These are phyloP conservation scores for Actenoides lindsayi DNA, from an alignment of 2,113 vertebrate genomes.

Conservation along the genomic window DNA sequence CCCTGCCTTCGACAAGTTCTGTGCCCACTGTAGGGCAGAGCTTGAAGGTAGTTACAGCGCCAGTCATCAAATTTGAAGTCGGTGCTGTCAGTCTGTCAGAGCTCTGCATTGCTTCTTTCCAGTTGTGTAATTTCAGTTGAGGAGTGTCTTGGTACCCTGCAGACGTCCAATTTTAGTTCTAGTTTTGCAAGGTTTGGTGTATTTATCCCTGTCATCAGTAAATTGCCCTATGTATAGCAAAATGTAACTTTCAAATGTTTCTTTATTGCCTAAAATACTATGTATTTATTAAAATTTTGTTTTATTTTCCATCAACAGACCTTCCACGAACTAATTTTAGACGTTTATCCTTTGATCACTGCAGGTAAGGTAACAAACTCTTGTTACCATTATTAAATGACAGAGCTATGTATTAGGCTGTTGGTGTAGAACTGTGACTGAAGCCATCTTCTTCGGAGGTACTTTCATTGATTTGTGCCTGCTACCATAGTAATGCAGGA, in stretches of 20 bases:
- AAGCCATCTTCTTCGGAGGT: neutral
- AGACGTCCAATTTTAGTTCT: neutral
- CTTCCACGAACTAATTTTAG: conserved; percentile 90
- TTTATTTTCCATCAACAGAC: conserved; percentile 74
- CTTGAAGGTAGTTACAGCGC: accelerated
- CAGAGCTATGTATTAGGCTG: accelerated
- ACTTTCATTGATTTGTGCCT: neutral
- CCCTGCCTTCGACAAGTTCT: accelerated
- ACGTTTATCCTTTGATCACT: conserved; percentile 94
- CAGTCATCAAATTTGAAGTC: accelerated
- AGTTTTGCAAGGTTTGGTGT: neutral
- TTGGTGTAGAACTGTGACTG: accelerated
- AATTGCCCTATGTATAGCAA: accelerated
- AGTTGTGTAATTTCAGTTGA: neutral
- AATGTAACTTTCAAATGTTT: neutral
- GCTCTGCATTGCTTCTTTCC: neutral
- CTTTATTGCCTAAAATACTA: neutral
- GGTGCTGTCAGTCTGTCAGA: neutral
- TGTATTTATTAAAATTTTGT: neutral
- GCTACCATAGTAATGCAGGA: neutral
- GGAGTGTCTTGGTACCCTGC: neutral
- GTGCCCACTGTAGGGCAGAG: accelerated
- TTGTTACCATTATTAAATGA: neutral
- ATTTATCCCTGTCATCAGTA: neutral
- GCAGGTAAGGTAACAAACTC: conserved; percentile 81